phyloP scores from a whole-genome alignment of 2,797 vertebrate genomes.

The Tragopan temminckii region DNA sequence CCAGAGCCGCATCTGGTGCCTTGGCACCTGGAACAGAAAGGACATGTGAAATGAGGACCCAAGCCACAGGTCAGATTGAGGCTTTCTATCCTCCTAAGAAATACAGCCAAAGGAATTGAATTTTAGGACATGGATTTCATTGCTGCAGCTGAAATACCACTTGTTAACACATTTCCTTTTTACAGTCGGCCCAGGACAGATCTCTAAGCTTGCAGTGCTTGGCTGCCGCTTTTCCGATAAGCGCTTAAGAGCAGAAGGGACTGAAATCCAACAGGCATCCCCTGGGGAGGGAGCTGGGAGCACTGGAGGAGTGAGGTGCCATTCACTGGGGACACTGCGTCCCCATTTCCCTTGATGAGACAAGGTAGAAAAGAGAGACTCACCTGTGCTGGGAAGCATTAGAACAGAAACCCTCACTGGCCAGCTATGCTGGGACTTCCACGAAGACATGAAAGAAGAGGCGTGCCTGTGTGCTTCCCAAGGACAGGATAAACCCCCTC shows the following conservation, averaged over 20 bases:
- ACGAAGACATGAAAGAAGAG: not conserved
- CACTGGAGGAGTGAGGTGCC: not conserved
- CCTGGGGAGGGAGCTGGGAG: not conserved
- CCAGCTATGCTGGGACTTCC: not conserved
- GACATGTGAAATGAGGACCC: rapidly evolving
- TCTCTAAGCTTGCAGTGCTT: not conserved
- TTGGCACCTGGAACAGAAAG: not conserved
- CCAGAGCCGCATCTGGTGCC: not conserved
- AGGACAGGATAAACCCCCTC: not conserved
- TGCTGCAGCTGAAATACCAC: not conserved
- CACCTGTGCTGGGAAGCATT: not conserved
- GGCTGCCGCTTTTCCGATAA: not conserved
- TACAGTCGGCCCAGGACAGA: rapidly evolving
- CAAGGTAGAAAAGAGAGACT: not conserved
- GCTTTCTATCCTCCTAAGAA: not conserved
- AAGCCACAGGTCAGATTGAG: not conserved
- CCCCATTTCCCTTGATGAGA: not conserved
- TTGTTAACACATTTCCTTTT: not conserved
- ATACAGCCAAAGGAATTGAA: not conserved
- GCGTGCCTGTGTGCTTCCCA: not conserved
- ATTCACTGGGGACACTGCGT: not conserved
- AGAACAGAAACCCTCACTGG: not conserved
- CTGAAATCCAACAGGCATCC: not conserved
- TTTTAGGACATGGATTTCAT: not conserved
- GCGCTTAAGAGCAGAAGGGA: not conserved